Base-by-base conservation (phyloP, 2,113 vertebrate genomes). In the Entomyzon cyanotis region DNA sequence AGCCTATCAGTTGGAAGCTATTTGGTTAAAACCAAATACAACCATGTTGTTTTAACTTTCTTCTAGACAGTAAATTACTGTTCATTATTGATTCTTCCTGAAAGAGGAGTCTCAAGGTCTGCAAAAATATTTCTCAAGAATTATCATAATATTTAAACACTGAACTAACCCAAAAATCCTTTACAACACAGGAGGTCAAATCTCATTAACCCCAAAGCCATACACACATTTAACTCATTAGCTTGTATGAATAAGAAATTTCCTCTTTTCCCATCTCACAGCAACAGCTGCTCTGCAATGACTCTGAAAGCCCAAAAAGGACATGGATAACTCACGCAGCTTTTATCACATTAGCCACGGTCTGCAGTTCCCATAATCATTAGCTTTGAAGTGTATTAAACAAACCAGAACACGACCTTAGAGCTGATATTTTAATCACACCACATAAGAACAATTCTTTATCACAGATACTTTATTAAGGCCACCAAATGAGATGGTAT, bases 281-380 rank as follows among this genome's bases (percentile, higher is more conserved):
- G 86, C 73, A 59, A 42, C 76, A 84, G 91, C 73, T 81, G 93
- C 68, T 94, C 64, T 81, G 79, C 92, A 93, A 33, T 12, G 56
- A 81, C 37, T 93, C 82, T 46, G 31, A 44, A 87, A 94, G 71
- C 89, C 64, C 50, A 68, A 46, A 79, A 94, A 74, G 55, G 77
- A 86, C 9, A 42, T 1, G 7, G 85, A 55, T 85, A 97, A 86
- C 82, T 83, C 59, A 50, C 1, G 0, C 53, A 93, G 94, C 80
- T 94, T 95, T 95, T 94, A 95, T 90, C 83, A 73, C 80, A 93
- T 95, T 91, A 94, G 93, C 93, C 56, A 86, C 52, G 81, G 71
- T 81, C 95, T 53, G 73, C 79, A 92, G 68, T 78, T 68, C 68
- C 55, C 85, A 89, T 64, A 77, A 94, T 82, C 74, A 71, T 60